Percentiles rank a stretch among this genome's conserved stretches.
Conservation (phyloP, 2,797 vertebrate genomes). For the Austrolebias charrua region DNA sequence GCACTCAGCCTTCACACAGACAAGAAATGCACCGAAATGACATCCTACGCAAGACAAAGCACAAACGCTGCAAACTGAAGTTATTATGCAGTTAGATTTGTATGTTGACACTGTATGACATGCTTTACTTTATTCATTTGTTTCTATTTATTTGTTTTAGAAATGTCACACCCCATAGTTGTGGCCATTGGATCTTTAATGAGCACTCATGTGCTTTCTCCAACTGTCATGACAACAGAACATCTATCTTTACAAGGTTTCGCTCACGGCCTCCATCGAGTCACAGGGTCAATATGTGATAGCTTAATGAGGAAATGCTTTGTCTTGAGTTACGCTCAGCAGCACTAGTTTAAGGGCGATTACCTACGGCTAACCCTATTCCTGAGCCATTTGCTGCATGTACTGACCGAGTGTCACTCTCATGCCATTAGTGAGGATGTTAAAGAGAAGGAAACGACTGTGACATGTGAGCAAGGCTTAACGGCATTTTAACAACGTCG, state of each 20-base stretch:
- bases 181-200: conserved; percentile 56
- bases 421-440: conserved; percentile 58
- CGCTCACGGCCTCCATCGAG: conserved; percentile 55
- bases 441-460: conserved; percentile 31
- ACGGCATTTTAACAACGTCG: conserved; percentile 62
- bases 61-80: not conserved
- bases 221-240: conserved; percentile 68
- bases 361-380: conserved; percentile 72
- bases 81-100: not conserved
- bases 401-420: conserved; percentile 60
- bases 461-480: conserved; percentile 28
- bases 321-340: conserved; percentile 70
- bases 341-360: conserved; percentile 69
- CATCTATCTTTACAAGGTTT: conserved; percentile 71
- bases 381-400: conserved; percentile 66
- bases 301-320: conserved; percentile 73
- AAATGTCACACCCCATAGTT: conserved; percentile 32
- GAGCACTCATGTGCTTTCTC: conserved; percentile 54
- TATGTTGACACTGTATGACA: too few relatives aligned
- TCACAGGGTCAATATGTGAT: conserved; percentile 70
- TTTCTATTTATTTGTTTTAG: conserved; percentile 16
- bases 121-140: conserved; percentile 1
- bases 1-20: too few relatives aligned
- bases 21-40: not conserved
- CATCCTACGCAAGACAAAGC: not conserved